A percentile compares a stretch with the other conserved stretches of the same genome.
These are phyloP conservation scores for Micronycteris hirsuta DNA, from an alignment of 2,113 vertebrate genomes.

Conservation along the genomic window DNA sequence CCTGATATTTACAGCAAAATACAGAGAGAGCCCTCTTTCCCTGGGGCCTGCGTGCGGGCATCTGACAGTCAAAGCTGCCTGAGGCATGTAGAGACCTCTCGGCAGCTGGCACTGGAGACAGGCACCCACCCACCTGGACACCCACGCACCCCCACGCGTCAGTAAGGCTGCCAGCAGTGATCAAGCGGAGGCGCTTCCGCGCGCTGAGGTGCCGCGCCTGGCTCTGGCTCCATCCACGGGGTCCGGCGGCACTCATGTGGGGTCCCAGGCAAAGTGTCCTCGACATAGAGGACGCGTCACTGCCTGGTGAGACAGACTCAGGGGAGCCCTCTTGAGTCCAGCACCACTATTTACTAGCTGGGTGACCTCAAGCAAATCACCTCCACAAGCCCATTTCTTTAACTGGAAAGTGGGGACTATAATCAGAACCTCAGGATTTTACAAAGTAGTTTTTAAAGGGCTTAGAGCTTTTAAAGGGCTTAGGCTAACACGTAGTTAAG, in stretches of 20 bases:
- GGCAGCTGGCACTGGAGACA: constrained; percentile 52
- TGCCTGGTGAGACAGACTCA: background rate
- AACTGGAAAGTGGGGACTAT: constrained; percentile 44
- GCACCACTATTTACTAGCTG: rapidly evolving
- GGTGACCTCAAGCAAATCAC: rapidly evolving
- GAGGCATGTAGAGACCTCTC: constrained; percentile 57
- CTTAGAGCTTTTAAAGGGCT: background rate
- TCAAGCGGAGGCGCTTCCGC: constrained; percentile 60
- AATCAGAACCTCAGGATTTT: background rate
- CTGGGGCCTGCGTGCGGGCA: background rate
- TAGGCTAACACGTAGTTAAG: rapidly evolving
- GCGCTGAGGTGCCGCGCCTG: constrained; percentile 52
- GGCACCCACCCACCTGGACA: constrained; percentile 59
- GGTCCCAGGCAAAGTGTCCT: constrained; percentile 73
- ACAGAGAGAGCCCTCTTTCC: background rate
- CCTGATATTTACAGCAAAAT: constrained; percentile 49
- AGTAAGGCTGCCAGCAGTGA: constrained; percentile 46
- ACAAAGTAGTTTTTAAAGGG: background rate
- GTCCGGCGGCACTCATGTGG: constrained; percentile 66
- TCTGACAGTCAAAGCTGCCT: constrained; percentile 64
- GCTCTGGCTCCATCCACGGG: constrained; percentile 67
- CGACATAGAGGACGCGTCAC: constrained; percentile 67
- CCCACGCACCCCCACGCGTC: constrained; percentile 58
- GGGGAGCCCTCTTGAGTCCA: background rate
- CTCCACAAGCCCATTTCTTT: rapidly evolving